Evolutionary conservation across 2,113 vertebrate species (phyloP).

Genomic region (Toxotes jaculatrix): DNA sequence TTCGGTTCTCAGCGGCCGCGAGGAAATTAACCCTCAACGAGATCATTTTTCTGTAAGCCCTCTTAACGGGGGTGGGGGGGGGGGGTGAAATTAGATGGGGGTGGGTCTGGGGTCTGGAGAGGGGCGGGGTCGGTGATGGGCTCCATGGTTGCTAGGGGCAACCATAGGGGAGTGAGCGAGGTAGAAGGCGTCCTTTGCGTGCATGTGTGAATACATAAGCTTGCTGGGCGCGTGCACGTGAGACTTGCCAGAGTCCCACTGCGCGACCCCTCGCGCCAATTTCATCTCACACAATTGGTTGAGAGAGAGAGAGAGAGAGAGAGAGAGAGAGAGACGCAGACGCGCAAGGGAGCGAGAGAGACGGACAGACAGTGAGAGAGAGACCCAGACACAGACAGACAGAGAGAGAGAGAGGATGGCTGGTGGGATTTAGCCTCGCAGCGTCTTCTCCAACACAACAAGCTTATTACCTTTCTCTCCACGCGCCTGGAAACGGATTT

Average conservation of each 20-base stretch:
- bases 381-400: not conserved
- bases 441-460: conserved; percentile 76
- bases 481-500: conserved; percentile 78
- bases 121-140: conserved; percentile 45
- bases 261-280: conserved; percentile 70
- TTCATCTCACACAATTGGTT: conserved; percentile 57
- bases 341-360: conserved; percentile 1
- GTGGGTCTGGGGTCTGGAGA: not conserved
- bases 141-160: conserved; percentile 68
- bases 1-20: not conserved
- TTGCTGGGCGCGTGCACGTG: not conserved
- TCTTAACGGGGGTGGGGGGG: conserved; percentile 5
- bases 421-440: conserved; percentile 70
- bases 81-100: not conserved
- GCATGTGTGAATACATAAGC: accelerated
- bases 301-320: conserved; percentile 19
- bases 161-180: conserved; percentile 50
- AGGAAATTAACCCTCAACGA: conserved; percentile 19
- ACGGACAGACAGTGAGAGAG: conserved; percentile 28
- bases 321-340: conserved; percentile 12
- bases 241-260: conserved; percentile 48
- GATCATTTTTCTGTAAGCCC: conserved; percentile 7
- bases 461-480: conserved; percentile 71
- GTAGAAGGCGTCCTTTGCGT: conserved; percentile 17
- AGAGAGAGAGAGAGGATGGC: conserved; percentile 50